Evolutionary conservation across 2,113 vertebrate species (phyloP), one percentile per base, ranked within the genome.

Genomic region (cattle (Bos taurus)): DNA sequence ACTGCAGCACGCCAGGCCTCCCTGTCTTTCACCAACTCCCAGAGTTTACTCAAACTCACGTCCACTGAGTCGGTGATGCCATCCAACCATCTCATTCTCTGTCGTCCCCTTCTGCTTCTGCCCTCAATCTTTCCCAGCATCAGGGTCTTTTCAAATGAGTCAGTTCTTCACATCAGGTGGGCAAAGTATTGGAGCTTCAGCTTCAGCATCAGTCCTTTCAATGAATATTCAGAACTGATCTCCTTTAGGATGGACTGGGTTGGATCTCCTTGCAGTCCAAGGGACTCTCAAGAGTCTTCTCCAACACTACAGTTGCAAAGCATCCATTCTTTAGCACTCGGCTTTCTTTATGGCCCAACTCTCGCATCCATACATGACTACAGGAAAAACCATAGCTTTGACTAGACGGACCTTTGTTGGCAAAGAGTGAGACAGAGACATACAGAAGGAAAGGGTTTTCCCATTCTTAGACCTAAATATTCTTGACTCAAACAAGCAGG

Each of bases 51-150:
- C 64, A 21, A 11, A 36, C 17, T 71, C 64, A 11, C 0, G 9
- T 36, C n/a, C 4, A 21, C 11, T 0, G 9, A 71, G 9, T 36
- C 4, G 9, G n/a, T 71, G 64, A 71, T 21, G 17, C 64, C 64
- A 36, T 36, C 17, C 64, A 36, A 36, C n/a, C n/a, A 21, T 36
- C n/a, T 71, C n/a, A 11, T 6, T 1, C n/a, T 71, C 17, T 36
- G 64, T 36, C 33, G 0, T 2, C 64, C 9, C 64, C 64, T 11
- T 36, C n/a, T 21, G 4, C 4, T 36, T n/a, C n/a, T 5, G 1
- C 17, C n/a, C 4, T 71, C n/a, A 2, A 5, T 71, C 33, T 71
- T 71, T 36, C 33, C n/a, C 17, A 36, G 64, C n/a, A 36, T 36
- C n/a, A 5, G 64, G 9, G 17, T 36, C n/a, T 36, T 71, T 71